Evolutionary conservation across 2,113 vertebrate species (phyloP).

Genomic region (Vicugna pacos): DNA sequence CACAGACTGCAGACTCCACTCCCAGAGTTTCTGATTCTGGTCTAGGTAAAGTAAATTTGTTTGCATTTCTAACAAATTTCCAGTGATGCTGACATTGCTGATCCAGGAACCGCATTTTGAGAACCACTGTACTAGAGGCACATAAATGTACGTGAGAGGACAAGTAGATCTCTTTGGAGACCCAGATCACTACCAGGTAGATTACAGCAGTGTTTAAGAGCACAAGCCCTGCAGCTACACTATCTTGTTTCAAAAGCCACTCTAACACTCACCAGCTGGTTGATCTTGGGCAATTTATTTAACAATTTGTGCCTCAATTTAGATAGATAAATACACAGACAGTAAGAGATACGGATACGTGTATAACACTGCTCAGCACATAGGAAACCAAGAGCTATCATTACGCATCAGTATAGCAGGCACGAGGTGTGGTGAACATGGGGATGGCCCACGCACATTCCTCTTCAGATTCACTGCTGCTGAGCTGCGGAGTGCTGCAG

Average conservation of each 20-base stretch:
- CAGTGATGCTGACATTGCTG: not conserved
- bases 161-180: not conserved
- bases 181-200: not conserved
- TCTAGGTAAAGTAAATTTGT: not conserved
- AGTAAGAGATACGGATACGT: not conserved
- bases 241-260: not conserved
- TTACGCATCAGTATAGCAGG: not conserved
- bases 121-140: not conserved
- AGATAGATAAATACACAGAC: not conserved
- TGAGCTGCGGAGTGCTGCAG: not conserved
- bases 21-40: not conserved
- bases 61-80: not conserved
- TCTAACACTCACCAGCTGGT: not conserved
- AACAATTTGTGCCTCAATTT: not conserved
- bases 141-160: not conserved
- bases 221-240: not conserved
- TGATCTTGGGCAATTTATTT: not conserved
- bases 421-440: not conserved
- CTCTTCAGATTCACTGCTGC: not conserved
- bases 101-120: not conserved
- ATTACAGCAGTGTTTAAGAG: not conserved
- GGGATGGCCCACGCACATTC: not conserved
- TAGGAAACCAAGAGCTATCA: not conserved
- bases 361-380: not conserved
- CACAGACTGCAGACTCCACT: fast-evolving